Evolutionary conservation across 2,113 vertebrate species (phyloP), one percentile per base, ranked within the genome.

Genomic region (Electrona antarctica): DNA sequence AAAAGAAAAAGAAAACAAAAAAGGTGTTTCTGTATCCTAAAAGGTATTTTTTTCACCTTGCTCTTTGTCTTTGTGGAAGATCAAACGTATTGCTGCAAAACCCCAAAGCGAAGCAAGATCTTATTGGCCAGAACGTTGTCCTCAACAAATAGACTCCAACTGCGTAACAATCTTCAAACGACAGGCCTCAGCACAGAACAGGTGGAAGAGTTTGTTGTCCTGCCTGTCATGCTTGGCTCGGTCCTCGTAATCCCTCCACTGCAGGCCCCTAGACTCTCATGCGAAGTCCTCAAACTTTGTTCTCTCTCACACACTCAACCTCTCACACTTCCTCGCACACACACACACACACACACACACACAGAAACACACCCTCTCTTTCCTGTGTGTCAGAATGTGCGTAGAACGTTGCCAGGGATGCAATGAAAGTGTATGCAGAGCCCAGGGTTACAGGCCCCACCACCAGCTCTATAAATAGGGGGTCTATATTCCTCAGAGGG

Each of bases 401-500:
- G 75, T 54, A 7, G 64, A 74, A 74, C 77, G 74, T 63, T 81
- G 73, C 82, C 57, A 72, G 28, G 67, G 84, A 70, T 81, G 87
- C 85, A 92, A 87, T 84, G 74, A 87, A 88, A 83, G 78, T 88
- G 76, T 80, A 86, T 80, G 82, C 77, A 74, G 55, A 88, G 83
- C 82, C 84, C 82, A 76, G 75, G 78, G 84, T 87, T 85, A 85
- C 79, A 81, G 80, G 83, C 87, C 89, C 80, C 8, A 73, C 83
- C 8, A 73, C 83, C 85, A 83, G 75, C 8, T 72, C 93, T 94
- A 94, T 84, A 93, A 94, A 93, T 94, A 94, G 91, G 85, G 84
- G 89, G 86, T 86, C 89, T 89, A 88, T 92, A 91, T 92, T 92
- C 90, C 88, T 89, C 92, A 90, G 82, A 71, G 78, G 90, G 87